Evolutionary conservation across 2,888 invertebrate genomes (phyloP), one percentile per base, ranked within the genome.

Genomic region (Ectobius pallidus): DNA sequence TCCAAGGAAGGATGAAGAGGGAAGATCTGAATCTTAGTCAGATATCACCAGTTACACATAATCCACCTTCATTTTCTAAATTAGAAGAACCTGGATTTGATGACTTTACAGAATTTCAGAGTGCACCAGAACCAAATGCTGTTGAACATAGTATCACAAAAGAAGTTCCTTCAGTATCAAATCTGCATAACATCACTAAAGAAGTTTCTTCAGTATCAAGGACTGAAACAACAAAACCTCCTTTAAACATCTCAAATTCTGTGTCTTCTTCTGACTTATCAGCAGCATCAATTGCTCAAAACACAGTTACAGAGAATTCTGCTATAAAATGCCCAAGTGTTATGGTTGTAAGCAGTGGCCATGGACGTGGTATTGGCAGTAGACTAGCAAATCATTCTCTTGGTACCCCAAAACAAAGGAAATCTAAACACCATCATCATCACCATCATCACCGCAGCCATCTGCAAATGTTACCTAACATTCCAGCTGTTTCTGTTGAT

Each of bases 31-130:
- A 74, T 44, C 42, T 74, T 34, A 70, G 32, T 55, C 63, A 32
- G 14, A 16, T 7, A 25, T 61, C 58, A 11, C 18, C n/a, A n/a
- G 25, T 32, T 20, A 16, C 14, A 25, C 46, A 61, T n/a, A n/a
- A 2, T 62, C 14, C 55, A 30, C 32, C 18, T 25, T 55, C 49
- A 7, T 65, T 62, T 6, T 18, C 18, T 49, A 25, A 3, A 20
- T 27, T 62, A 44, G 70, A 20, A 39, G 69, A 63, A 46, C 74
- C 69, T 55, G 72, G 72, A 63, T 76, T 77, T 73, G 85, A 85
- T 75, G 86, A 86, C 18, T 86, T 86, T 76, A 82, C 84, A 0
- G 86, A 86, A 32, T 86, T 86, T 75, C 85, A 86, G 78, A 85
- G 84, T 77, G 80, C 79, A 25, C n/a, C n/a, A n/a, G n/a, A n/a